Percentiles rank a stretch among this genome's conserved stretches.
Conservation (phyloP, 2,888 invertebrate genomes). For the Pinctada fucata region DNA sequence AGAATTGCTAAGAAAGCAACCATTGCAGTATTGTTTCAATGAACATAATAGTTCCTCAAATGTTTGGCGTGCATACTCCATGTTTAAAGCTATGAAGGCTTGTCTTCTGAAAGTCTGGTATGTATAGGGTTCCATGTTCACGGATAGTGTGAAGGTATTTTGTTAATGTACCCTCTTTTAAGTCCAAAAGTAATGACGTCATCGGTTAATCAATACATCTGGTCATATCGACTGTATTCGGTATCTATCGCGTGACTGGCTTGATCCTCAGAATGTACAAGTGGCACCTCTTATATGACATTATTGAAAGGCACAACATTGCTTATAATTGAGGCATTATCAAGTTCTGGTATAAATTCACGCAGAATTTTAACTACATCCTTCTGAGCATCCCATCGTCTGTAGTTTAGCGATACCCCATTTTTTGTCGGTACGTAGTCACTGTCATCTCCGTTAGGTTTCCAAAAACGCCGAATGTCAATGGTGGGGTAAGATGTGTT, state of each 20-base stretch:
- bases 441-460: not conserved
- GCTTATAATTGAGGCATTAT: not conserved
- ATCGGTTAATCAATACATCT: too few relatives aligned
- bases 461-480: not conserved
- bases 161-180: too few relatives aligned
- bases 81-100: not conserved
- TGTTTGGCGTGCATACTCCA: not conserved
- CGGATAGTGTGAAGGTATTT: too few relatives aligned
- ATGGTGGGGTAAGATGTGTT: not conserved
- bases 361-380: not conserved
- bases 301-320: not conserved
- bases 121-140: too few relatives aligned
- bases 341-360: not conserved
- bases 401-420: not conserved
- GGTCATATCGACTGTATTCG: too few relatives aligned
- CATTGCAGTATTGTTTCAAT: not conserved
- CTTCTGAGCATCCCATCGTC: not conserved
- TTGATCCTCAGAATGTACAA: not conserved
- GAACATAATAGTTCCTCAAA: not conserved
- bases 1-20: not conserved
- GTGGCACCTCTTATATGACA: not conserved
- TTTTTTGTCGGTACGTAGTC: not conserved
- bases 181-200: too few relatives aligned
- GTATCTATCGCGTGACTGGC: too few relatives aligned
- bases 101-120: too few relatives aligned